phyloP scores from a whole-genome alignment of 2,888 invertebrate species.

The Pristionchus fissidentatus region DNA sequence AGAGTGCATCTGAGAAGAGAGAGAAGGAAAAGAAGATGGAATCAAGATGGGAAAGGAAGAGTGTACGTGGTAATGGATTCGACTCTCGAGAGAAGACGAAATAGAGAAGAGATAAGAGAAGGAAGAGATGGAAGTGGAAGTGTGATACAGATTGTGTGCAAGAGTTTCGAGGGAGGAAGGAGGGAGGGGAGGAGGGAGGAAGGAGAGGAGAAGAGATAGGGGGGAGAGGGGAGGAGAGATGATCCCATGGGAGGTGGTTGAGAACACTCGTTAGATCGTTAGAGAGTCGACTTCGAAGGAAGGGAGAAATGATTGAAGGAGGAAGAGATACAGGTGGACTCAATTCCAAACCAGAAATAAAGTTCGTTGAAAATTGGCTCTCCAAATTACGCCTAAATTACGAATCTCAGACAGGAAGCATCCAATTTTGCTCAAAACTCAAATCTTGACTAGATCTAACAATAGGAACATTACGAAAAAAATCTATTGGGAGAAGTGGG shows the following conservation, averaged over 20 bases:
- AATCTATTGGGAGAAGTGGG: no score
- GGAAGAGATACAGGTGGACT: background rate
- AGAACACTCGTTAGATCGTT: constrained; percentile 31
- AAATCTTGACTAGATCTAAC: no score
- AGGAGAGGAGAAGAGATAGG: background rate
- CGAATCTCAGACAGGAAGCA: constrained; percentile 24
- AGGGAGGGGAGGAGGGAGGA: background rate
- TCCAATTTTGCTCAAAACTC: background rate
- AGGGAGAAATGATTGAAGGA: constrained; percentile 37
- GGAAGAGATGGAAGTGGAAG: constrained; percentile 9
- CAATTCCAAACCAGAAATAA: background rate
- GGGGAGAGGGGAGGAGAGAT: background rate
- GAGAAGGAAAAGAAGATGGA: background rate
- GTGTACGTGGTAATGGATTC: background rate
- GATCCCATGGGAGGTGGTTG: constrained; percentile 9
- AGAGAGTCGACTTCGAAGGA: background rate
- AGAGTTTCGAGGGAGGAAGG: constrained; percentile 20
- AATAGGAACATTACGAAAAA: no score
- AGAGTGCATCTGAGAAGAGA: constrained; percentile 23
- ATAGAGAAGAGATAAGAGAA: constrained; percentile 7
- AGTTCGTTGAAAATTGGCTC: background rate
- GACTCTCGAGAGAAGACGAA: constrained; percentile 23
- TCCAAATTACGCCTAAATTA: constrained; percentile 2
- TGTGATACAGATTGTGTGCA: constrained; percentile 26
- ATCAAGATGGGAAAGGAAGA: background rate